Conservation (phyloP, 2,797 vertebrate species). For the Cryptoprocta ferox region DNA sequence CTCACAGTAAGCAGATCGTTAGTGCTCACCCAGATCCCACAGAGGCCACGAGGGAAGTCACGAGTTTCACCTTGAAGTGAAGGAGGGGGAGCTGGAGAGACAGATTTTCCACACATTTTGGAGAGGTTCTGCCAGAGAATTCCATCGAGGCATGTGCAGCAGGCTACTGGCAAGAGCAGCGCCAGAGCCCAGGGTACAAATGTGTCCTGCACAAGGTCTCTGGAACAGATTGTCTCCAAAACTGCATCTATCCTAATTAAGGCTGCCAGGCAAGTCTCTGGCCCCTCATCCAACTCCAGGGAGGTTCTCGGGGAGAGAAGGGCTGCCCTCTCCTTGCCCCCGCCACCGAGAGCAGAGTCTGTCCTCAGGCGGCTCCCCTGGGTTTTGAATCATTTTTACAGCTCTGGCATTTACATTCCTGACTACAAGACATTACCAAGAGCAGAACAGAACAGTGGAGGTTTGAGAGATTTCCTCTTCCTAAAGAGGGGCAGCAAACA, state of each 20-base stretch:
- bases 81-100: slow-evolving; percentile 33
- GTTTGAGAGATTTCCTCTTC: background rate
- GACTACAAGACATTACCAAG: slow-evolving; percentile 25
- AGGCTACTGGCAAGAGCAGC: background rate
- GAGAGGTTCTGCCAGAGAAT: slow-evolving; percentile 37
- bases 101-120: slow-evolving; percentile 49
- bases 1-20: background rate
- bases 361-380: background rate
- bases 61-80: slow-evolving; percentile 63
- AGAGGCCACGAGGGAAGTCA: background rate
- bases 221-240: slow-evolving; percentile 60
- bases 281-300: background rate
- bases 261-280: fast-evolving
- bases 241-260: slow-evolving; percentile 39
- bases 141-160: background rate
- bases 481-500: background rate
- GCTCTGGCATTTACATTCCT: background rate
- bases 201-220: background rate
- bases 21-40: background rate
- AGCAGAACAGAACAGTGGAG: background rate
- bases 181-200: background rate
- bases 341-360: background rate
- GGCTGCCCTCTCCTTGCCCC: slow-evolving; percentile 54
- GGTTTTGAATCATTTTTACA: background rate
- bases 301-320: background rate